Base-by-base conservation (phyloP, 2,888 invertebrate genomes). In the Leptinotarsa haldemani region DNA sequence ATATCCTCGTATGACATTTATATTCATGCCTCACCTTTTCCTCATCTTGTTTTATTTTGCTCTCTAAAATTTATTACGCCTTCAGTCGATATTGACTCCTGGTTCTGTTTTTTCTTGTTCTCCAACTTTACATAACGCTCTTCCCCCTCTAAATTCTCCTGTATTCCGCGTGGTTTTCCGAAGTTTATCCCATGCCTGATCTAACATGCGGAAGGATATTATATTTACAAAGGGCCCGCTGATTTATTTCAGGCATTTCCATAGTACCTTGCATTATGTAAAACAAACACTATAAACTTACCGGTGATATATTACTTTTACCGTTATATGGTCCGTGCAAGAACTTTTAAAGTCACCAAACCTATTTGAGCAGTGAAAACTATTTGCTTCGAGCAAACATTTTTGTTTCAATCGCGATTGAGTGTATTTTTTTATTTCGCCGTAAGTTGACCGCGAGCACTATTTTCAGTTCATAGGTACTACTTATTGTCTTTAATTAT, bases 201-300 rank as follows among this genome's bases (percentile, higher is more conserved):
- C 22, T 56, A 56, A 56, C 56, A 56, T 56, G 56, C 22, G 56
- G 25, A 56, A 56, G 56, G 22, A 56, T 56, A 56, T 56, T 56
- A 20, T 56, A 56, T 56, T 56, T 56, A 56, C 56, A 56, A 56
- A 56, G 56, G 56, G 56, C 56, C 15, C 56, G 56, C 13, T 22
- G 56, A 56, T 56, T 56, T 56, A 56, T 56, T 56, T 56, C 56
- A 22, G 20, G 22, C 56, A 22, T 56, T 56, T 56, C 56, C 56
- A 56, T 56, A 56, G 20, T 22, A 56, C 56, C 56, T 56, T 56
- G 15, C 56, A 56, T 56, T 56, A 56, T 56, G 56, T 56, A 56
- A 56, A 56, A 56, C 56, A 56, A 56, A 56, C 22, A 56, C 56
- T 56, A 56, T 56, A 56, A 56, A 56, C 56, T 56, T 22, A 22